Evolutionary conservation across 2,797 vertebrate species (phyloP), one percentile per base, ranked within the genome.

Genomic region (Acanthurus leucopareius): DNA sequence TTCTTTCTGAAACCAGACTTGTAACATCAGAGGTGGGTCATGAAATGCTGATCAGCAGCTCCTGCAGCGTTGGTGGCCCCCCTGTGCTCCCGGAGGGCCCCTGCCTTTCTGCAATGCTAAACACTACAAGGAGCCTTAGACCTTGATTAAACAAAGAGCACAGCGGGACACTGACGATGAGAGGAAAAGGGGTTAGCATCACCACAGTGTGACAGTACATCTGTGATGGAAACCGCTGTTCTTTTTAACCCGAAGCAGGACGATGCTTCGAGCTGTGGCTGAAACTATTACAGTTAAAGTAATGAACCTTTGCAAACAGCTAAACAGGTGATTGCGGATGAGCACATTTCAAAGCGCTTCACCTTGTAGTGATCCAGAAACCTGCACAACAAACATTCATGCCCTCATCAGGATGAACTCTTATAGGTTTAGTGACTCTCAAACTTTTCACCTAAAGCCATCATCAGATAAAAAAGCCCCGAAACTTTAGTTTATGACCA

Each of bases 1-100:
- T 35, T 7, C 32, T 70, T 28, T 59, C 69, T 17, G 3, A 62
- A 77, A 69, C 25, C 45, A 61, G 71, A 65, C 19, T 11, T 25
- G 70, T 40, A 69, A 45, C 9, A 3, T 68, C 67, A 82, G 65
- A 84, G 66, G 69, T 73, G 69, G 69, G 72, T 84, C 77, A 76
- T 57, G 38, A 53, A 73, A 57, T 22, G 51, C 7, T 60, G 14
- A 19, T 49, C 42, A 11, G 53, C 61, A 60, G 49, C 52, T 64
- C 47, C 44, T 2, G 2, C 49, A 6, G 54, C 9, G 75, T 68
- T 65, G 82, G 73, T 60, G 47, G 20, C 19, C 32, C n/a, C 42
- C n/a, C 32, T 32, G 11, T 54, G 3, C 48, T 57, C 75, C 72
- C 69, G 0, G 5, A 65, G 64, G 14, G 53, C 63, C 17, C 14